Conservation (phyloP, 2,888 invertebrate species). For the Temnothorax rugatulus region DNA sequence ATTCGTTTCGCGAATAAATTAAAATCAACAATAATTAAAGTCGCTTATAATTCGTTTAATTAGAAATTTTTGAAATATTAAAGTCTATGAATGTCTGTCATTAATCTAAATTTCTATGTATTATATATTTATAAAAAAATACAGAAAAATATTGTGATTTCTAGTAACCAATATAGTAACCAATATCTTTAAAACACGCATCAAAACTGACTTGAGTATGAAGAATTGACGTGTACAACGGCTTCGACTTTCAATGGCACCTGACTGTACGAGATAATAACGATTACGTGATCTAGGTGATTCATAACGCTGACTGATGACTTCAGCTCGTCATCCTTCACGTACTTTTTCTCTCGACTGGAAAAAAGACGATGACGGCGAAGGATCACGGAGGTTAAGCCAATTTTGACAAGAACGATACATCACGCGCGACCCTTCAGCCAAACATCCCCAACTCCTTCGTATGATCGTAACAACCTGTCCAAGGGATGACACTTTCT, state of each 20-base stretch:
- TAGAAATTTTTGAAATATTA: not conserved
- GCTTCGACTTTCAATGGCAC: slow-evolving; percentile 1
- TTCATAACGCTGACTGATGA: slow-evolving; percentile 34
- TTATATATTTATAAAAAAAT: not conserved
- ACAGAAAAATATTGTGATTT: not conserved
- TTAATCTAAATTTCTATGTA: not conserved
- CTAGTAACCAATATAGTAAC: not conserved
- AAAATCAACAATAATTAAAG: not conserved
- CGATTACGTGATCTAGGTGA: slow-evolving; percentile 7
- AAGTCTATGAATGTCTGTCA: not conserved
- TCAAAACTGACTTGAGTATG: not conserved
- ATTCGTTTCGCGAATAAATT: not conserved
- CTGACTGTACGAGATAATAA: slow-evolving; percentile 21
- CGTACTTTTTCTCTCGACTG: not conserved
- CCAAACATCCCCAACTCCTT: not conserved
- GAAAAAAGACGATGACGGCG: slow-evolving; percentile 29
- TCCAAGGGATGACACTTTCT: slow-evolving; percentile 23
- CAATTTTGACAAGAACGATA: slow-evolving; percentile 67
- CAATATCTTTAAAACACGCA: not conserved
- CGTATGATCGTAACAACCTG: slow-evolving; percentile 1
- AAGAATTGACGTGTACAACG: slow-evolving; percentile 2
- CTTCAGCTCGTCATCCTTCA: not conserved
- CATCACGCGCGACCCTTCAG: slow-evolving; percentile 56
- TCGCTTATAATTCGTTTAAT: not conserved
- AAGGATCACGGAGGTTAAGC: slow-evolving; percentile 43